Percentiles rank a stretch among this genome's conserved stretches.
phyloP scores from a whole-genome alignment of 2,888 invertebrate genomes.

The Sylvicola cinctus region DNA sequence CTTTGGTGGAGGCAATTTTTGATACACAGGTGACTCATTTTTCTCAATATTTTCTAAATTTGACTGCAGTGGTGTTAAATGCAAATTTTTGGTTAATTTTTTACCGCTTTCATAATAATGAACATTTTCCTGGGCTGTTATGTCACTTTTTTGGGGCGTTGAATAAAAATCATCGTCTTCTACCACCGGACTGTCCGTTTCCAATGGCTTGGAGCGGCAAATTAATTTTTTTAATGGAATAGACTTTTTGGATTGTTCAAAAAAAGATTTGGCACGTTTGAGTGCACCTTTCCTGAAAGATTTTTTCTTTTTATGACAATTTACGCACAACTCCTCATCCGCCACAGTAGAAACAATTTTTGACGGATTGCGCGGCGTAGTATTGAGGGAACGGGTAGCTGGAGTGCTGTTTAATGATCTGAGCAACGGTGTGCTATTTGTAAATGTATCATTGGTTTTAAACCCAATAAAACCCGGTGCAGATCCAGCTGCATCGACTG shows the following conservation, averaged over 20 bases:
- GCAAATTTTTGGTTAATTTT: conserved; percentile 1
- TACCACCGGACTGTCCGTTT: too few species aligned
- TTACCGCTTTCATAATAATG: neutral
- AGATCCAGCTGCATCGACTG: conserved; percentile 15
- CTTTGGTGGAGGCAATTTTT: too few species aligned
- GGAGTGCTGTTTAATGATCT: conserved; percentile 20
- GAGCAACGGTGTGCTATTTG: conserved; percentile 16
- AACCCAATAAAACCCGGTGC: conserved; percentile 2
- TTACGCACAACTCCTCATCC: too few species aligned
- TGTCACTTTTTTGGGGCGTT: conserved; percentile 1
- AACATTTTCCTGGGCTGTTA: conserved; percentile 1
- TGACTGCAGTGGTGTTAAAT: conserved; percentile 2
- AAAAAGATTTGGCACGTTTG: conserved; percentile 11
- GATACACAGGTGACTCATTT: too few species aligned
- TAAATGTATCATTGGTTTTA: conserved; percentile 1
- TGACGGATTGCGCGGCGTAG: neutral
- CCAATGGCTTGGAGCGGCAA: too few species aligned
- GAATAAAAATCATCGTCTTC: neutral
- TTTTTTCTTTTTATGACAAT: too few species aligned
- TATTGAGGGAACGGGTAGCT: conserved; percentile 11
- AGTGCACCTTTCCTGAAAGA: conserved; percentile 4
- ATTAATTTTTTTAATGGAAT: conserved; percentile 2
- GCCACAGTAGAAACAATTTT: neutral
- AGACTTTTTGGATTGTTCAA: conserved; percentile 1
- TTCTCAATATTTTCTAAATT: too few species aligned